phyloP scores from a whole-genome alignment of 2,113 vertebrate species.

The Tetraodon nigroviridis region DNA sequence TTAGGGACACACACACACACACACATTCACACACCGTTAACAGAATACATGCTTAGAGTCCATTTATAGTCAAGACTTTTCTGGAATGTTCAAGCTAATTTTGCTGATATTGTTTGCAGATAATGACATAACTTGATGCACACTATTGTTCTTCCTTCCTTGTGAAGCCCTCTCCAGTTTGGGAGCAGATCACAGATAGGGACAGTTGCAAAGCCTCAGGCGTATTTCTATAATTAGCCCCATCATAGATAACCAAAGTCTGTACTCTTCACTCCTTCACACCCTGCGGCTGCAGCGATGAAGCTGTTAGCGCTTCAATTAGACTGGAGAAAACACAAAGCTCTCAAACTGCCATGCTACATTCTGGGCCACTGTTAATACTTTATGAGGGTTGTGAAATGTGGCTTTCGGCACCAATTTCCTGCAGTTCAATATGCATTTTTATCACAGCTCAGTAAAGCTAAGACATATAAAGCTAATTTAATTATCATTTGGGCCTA shows the following conservation, averaged over 20 bases:
- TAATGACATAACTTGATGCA: not conserved
- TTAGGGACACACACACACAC: conserved; percentile 35
- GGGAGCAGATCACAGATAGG: conserved; percentile 47
- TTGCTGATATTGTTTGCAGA: conserved; percentile 40
- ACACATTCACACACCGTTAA: not conserved
- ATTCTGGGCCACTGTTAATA: conserved; percentile 17
- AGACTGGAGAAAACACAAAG: conserved; percentile 41
- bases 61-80: conserved; percentile 45
- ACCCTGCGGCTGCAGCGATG: conserved; percentile 42
- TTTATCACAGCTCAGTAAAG: conserved; percentile 1
- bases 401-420: conserved; percentile 1
- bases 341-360: conserved; percentile 17
- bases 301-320: conserved; percentile 48
- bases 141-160: conserved; percentile 25
- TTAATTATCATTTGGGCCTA: conserved; percentile 20
- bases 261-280: conserved; percentile 45
- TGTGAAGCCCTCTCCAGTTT: conserved; percentile 42
- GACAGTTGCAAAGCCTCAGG: conserved; percentile 59
- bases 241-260: conserved; percentile 56
- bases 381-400: conserved; percentile 13
- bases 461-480: conserved; percentile 1
- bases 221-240: conserved; percentile 61
- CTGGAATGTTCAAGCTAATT: conserved; percentile 34
- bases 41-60: too few relatives aligned
- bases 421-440: conserved; percentile 15